A percentile compares a stretch with the other conserved stretches of the same genome.
Conservation (phyloP, 2,888 invertebrate genomes). For the Ennomos erosarius region DNA sequence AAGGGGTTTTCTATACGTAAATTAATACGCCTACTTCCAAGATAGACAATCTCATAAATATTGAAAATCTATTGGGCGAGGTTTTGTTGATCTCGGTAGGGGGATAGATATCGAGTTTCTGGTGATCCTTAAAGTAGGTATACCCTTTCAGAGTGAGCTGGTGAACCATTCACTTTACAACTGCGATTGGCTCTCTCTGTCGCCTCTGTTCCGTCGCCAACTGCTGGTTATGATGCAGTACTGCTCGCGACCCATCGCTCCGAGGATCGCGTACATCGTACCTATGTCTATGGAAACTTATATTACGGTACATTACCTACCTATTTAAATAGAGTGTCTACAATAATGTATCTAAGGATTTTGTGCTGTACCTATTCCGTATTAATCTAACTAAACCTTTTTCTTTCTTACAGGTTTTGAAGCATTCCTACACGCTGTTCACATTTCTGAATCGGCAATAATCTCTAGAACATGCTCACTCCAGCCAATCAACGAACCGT, state of each 20-base stretch:
- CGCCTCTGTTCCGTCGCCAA: constrained; percentile 63
- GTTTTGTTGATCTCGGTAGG: no score
- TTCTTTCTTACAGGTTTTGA: constrained; percentile 64
- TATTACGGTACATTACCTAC: constrained; percentile 53
- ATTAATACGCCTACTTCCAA: no score
- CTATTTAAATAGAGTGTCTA: no score
- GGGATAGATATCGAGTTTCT: no score
- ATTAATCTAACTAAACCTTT: constrained; percentile 20
- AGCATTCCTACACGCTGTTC: constrained; percentile 70
- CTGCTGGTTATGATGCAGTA: constrained; percentile 65
- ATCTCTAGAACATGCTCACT: not conserved
- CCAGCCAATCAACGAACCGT: no score
- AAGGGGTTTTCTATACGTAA: no score
- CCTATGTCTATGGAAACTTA: constrained; percentile 73
- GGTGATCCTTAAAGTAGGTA: no score
- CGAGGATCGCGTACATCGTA: constrained; percentile 64
- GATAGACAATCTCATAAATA: no score
- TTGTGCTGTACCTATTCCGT: no score
- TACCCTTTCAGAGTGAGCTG: constrained; percentile 60
- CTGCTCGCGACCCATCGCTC: constrained; percentile 55
- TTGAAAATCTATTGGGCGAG: no score
- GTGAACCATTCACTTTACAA: constrained; percentile 65
- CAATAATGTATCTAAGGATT: no score
- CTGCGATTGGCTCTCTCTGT: constrained; percentile 59
- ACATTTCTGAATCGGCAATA: constrained; percentile 64